Evolutionary conservation across 2,797 vertebrate genomes (phyloP).

Genomic region (Phrynocephalus forsythii): DNA sequence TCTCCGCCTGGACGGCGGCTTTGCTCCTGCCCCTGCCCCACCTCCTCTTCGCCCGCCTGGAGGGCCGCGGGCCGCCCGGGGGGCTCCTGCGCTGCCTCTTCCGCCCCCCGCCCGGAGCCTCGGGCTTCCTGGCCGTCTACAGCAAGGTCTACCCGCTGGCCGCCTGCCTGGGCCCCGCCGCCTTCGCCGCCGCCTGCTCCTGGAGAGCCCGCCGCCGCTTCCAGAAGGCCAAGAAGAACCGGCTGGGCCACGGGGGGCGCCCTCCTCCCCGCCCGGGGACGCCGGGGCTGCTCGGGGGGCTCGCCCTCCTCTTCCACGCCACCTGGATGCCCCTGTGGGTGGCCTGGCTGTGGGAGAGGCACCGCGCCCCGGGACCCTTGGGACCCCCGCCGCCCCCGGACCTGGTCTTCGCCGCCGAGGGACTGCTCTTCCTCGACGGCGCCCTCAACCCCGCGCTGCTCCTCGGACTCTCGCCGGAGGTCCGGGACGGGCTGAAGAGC

Average conservation of each 20-base stretch:
- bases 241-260: constrained; percentile 69
- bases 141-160: constrained; percentile 80
- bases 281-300: constrained; percentile 76
- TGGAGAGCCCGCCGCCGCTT: constrained; percentile 74
- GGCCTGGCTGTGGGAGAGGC: constrained; percentile 80
- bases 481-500: constrained; percentile 75
- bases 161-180: constrained; percentile 73
- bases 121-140: constrained; percentile 80
- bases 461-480: constrained; percentile 80
- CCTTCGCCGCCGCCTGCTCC: constrained; percentile 77
- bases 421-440: constrained; percentile 80
- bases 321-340: constrained; percentile 83
- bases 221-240: no score
- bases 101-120: constrained; percentile 71
- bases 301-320: constrained; percentile 78
- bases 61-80: background rate
- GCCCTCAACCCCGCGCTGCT: constrained; percentile 77
- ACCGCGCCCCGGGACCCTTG: constrained; percentile 55
- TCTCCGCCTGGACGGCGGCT: constrained; percentile 69
- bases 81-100: constrained; percentile 72
- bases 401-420: constrained; percentile 73
- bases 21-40: constrained; percentile 79
- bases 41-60: constrained; percentile 76
- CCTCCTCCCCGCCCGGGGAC: constrained; percentile 66
- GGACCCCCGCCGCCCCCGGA: constrained; percentile 74